Base-by-base conservation (phyloP, 37 sponge, comb jelly and placozoan genomes). In the Halichondria panicea region DNA sequence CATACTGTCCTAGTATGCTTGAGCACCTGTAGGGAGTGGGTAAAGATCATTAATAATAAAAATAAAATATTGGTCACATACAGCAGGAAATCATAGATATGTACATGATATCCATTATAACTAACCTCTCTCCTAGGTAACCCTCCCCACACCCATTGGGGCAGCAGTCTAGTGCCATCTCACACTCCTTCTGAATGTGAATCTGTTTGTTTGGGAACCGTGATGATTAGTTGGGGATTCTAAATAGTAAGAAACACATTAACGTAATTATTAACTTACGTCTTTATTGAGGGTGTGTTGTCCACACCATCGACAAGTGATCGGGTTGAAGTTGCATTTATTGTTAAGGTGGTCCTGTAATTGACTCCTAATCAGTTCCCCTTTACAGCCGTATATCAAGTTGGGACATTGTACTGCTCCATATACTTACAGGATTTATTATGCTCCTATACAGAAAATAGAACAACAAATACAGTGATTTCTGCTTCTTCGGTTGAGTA, bases 61-160 rank as follows among this genome's bases (percentile, higher is more conserved):
- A n/a, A n/a, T n/a, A n/a, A n/a, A n/a, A n/a, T n/a, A 4, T 24
- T 43, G 68, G 19, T 67, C 2, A 32, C 37, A 54, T 71, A 56
- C 13, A 11, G 15, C 52, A 18, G 52, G 15, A 48, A 48, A 18
- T 48, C 11, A 18, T 19, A 48, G 15, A 11, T 48, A 48, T 15
- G 11, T 48, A n/a, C n/a, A n/a, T n/a, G n/a, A n/a, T n/a, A 48
- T 63, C 35, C 33, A 22, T 0, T 38, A 30, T 4, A 24, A 43
- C 82, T 67, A 50, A 88, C 89, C 60, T 68, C 59, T 82, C 56
- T 77, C 41, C 83, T 82, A n/a, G 59, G 77, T 13, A 76, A 18
- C 50, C 73, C 21, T 78, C 83, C 15, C 79, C 82, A 73, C 89
- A 88, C 7, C 83, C 79, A 66, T 77, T 58, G 36, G 66, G 19